phyloP scores from a whole-genome alignment of 2,113 vertebrate genomes.

The Python bivittatus region DNA sequence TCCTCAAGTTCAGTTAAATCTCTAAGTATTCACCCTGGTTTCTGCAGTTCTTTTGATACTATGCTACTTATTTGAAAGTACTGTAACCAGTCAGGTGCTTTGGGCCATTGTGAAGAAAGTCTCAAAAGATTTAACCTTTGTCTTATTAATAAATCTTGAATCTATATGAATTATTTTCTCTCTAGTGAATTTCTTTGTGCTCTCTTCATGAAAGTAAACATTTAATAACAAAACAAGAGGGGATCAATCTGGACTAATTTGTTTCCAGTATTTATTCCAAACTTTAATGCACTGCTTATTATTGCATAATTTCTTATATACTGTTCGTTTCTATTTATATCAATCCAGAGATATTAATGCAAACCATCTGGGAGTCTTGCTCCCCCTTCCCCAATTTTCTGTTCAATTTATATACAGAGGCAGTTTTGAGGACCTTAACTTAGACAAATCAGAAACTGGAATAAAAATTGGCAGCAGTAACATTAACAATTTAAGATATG shows the following conservation, averaged over 20 bases:
- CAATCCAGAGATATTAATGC: not conserved
- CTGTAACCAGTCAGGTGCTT: not conserved
- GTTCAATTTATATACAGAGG: not conserved
- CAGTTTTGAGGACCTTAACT: not conserved
- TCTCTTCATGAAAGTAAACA: not conserved
- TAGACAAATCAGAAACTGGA: not conserved
- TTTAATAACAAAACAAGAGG: not conserved
- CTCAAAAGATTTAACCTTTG: not conserved
- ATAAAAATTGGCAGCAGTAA: not conserved
- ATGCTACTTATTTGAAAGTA: not conserved
- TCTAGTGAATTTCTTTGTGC: not conserved
- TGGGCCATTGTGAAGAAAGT: not conserved
- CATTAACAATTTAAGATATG: not conserved
- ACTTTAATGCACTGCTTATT: not conserved
- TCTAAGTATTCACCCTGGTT: not conserved
- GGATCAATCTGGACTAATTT: not conserved
- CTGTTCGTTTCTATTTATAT: not conserved
- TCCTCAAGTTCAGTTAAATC: not conserved
- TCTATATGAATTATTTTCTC: not conserved
- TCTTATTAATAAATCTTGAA: not conserved
- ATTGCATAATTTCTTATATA: not conserved
- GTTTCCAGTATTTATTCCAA: not conserved
- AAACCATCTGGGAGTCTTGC: not conserved
- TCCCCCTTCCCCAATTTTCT: not conserved
- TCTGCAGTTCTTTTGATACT: not conserved